phyloP scores from a whole-genome alignment of 2,113 vertebrate genomes.

The Phrynosoma blainvillii region DNA sequence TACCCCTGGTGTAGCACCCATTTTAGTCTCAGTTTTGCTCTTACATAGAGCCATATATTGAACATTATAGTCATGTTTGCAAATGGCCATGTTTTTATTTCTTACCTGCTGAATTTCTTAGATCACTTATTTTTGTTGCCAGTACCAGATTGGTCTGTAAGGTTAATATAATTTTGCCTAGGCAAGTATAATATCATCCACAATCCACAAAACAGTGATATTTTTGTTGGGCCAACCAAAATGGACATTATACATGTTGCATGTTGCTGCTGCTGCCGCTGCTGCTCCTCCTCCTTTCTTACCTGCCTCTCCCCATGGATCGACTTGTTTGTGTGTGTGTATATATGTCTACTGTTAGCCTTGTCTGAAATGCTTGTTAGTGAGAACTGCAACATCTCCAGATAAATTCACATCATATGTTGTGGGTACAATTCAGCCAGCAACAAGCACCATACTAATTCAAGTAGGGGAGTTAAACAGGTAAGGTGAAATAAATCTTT shows the following conservation, averaged over 20 bases:
- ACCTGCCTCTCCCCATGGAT: too few relatives aligned
- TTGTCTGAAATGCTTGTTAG: conserved; percentile 1
- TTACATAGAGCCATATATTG: background rate
- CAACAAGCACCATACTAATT: background rate
- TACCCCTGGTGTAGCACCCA: background rate
- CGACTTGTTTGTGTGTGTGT: too few relatives aligned
- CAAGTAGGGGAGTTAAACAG: background rate
- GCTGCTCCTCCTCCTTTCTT: too few relatives aligned
- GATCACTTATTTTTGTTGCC: background rate
- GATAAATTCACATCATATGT: too few relatives aligned
- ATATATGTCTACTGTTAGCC: background rate
- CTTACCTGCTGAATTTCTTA: background rate
- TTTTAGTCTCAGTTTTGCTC: background rate
- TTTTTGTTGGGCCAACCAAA: too few relatives aligned
- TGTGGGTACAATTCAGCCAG: background rate
- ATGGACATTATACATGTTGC: too few relatives aligned
- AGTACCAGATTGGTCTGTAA: background rate
- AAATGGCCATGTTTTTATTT: background rate
- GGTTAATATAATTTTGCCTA: background rate
- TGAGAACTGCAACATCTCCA: background rate
- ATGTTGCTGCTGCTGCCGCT: too few relatives aligned
- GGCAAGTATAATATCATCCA: background rate
- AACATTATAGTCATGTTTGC: background rate
- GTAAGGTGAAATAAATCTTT: background rate
- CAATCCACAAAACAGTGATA: too few relatives aligned